phyloP scores from a whole-genome alignment of 2,113 vertebrate species.

The Pedetes capensis region DNA sequence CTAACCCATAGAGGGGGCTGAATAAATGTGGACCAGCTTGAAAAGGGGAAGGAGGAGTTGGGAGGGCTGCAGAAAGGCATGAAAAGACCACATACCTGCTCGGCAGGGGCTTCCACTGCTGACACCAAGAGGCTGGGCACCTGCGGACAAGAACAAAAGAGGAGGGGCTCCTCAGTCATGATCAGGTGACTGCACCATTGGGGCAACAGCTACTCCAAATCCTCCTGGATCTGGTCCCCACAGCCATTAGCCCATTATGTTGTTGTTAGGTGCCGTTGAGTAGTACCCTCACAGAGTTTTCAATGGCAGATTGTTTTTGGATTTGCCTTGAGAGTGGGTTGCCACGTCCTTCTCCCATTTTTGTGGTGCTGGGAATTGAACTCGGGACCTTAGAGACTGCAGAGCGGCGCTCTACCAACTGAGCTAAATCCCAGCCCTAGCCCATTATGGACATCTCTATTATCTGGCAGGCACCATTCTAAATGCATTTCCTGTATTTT shows the following conservation, averaged over 20 bases:
- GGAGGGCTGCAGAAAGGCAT: neutral
- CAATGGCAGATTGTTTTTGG: too few species aligned
- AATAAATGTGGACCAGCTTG: neutral
- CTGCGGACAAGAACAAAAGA: slow-evolving; percentile 50
- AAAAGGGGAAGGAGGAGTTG: neutral
- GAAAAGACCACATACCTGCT: slow-evolving; percentile 43
- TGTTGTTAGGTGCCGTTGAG: too few species aligned
- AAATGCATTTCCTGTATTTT: neutral
- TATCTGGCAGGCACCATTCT: neutral
- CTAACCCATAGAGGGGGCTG: neutral
- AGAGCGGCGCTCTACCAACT: too few species aligned
- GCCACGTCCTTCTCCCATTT: too few species aligned
- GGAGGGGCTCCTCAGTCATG: neutral
- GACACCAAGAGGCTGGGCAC: neutral
- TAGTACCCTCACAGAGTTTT: too few species aligned
- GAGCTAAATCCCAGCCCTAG: too few species aligned
- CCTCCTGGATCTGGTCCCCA: neutral
- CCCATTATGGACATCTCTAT: neutral
- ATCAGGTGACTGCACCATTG: rapidly evolving
- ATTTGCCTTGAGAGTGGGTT: too few species aligned
- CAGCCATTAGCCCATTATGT: neutral
- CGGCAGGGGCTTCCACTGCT: neutral
- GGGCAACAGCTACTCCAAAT: neutral
- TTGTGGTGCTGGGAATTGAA: too few species aligned
- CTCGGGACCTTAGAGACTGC: too few species aligned